phyloP scores from a whole-genome alignment of 1,140 invertebrate species.

The Brachionus paranguensis region DNA sequence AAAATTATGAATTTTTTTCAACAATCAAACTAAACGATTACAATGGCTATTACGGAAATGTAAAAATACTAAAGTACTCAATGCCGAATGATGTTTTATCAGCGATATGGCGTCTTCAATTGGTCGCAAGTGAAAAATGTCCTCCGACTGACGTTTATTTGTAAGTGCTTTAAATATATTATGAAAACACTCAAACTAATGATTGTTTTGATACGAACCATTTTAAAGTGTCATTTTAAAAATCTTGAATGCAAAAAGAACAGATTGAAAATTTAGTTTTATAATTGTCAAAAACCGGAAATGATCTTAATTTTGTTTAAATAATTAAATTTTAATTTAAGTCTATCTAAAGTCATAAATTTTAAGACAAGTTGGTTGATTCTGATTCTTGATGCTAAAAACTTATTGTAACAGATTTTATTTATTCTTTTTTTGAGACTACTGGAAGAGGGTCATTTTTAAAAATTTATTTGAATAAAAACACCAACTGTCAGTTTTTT shows the following conservation, averaged over 20 bases:
- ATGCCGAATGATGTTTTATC: conserved; percentile 36
- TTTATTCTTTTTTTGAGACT: no score
- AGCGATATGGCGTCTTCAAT: conserved; percentile 35
- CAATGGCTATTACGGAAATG: conserved; percentile 35
- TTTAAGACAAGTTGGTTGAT: no score
- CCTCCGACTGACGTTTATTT: conserved; percentile 19
- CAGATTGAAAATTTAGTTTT: background rate
- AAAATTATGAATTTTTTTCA: conserved; percentile 37
- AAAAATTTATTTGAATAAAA: no score
- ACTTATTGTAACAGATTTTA: no score
- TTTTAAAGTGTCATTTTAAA: background rate
- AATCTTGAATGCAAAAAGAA: background rate
- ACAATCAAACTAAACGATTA: conserved; percentile 37
- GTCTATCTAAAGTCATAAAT: no score
- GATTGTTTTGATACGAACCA: background rate
- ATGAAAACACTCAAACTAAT: background rate
- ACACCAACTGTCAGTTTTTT: no score
- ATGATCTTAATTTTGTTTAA: no score
- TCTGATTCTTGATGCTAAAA: no score
- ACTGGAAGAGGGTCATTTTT: no score
- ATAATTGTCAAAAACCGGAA: background rate
- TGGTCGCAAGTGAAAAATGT: conserved; percentile 16
- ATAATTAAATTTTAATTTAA: no score
- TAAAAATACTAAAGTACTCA: conserved; percentile 15
- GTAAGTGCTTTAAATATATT: background rate